These are phyloP conservation scores for Drosophila gaucha DNA, from an alignment of 2,888 invertebrate species.

Conservation along the genomic window DNA sequence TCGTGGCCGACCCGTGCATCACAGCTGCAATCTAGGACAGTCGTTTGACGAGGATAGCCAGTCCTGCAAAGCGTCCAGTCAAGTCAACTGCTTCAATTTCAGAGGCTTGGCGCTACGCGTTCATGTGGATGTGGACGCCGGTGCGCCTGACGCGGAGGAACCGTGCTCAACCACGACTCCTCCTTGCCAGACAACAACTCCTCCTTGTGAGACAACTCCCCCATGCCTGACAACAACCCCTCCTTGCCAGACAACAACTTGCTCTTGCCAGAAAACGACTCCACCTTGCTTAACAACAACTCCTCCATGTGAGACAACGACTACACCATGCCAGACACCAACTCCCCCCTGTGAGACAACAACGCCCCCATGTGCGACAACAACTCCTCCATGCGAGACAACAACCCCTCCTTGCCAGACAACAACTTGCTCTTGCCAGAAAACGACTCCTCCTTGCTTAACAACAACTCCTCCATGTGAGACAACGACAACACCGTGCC, in stretches of 20 bases:
- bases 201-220: background rate
- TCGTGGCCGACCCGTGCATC: conserved; percentile 32
- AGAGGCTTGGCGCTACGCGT: conserved; percentile 41
- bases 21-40: conserved; percentile 33
- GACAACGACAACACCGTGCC: background rate
- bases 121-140: background rate
- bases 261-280: background rate
- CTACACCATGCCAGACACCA: background rate
- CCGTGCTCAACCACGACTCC: conserved; percentile 12
- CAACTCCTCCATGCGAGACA: background rate
- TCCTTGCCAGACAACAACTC: conserved; percentile 23
- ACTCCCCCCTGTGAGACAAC: background rate
- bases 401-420: background rate
- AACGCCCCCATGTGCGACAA: background rate
- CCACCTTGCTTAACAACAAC: background rate
- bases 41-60: conserved; percentile 33
- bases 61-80: conserved; percentile 23
- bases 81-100: conserved; percentile 44
- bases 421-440: background rate
- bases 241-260: background rate
- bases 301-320: background rate
- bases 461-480: background rate
- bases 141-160: background rate
- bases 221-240: too few species aligned
- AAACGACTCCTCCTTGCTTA: background rate